A percentile compares a stretch with the other conserved stretches of the same genome.
Evolutionary conservation across 2,888 invertebrate species (phyloP).

Genomic region (Teinopalpus imperialis): DNA sequence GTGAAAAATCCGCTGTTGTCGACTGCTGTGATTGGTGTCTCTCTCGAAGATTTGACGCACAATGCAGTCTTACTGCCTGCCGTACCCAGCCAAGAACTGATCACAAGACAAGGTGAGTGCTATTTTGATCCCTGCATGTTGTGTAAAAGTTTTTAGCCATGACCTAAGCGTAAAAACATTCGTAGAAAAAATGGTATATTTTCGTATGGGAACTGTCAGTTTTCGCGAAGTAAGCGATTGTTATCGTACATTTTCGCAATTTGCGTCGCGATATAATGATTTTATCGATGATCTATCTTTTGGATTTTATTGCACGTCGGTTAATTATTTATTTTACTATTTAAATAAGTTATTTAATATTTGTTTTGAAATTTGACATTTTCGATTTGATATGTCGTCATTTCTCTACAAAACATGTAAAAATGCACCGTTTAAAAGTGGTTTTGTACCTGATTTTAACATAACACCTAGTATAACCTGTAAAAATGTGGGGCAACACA

Average conservation of each 20-base stretch:
- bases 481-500: slow-evolving; percentile 49
- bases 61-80: slow-evolving; percentile 87
- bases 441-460: slow-evolving; percentile 55
- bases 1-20: slow-evolving; percentile 87
- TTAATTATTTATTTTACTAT: slow-evolving; percentile 3
- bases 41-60: slow-evolving; percentile 87
- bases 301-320: background rate
- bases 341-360: slow-evolving; percentile 6
- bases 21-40: slow-evolving; percentile 87
- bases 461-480: slow-evolving; percentile 46
- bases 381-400: slow-evolving; percentile 46
- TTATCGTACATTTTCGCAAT: slow-evolving; percentile 14
- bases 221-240: slow-evolving; percentile 28
- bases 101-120: slow-evolving; percentile 68
- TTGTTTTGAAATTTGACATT: slow-evolving; percentile 8
- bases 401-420: slow-evolving; percentile 67
- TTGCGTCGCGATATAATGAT: slow-evolving; percentile 19
- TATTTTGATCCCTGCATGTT: slow-evolving; percentile 49
- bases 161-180: slow-evolving; percentile 46
- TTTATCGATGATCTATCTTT: slow-evolving; percentile 20
- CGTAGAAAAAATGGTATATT: slow-evolving; percentile 41
- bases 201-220: slow-evolving; percentile 46
- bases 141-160: slow-evolving; percentile 41
- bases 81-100: slow-evolving; percentile 60
- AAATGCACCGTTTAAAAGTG: slow-evolving; percentile 61